Evolutionary conservation across 2,888 invertebrate genomes (phyloP).

Genomic region (Papilio protenor): DNA sequence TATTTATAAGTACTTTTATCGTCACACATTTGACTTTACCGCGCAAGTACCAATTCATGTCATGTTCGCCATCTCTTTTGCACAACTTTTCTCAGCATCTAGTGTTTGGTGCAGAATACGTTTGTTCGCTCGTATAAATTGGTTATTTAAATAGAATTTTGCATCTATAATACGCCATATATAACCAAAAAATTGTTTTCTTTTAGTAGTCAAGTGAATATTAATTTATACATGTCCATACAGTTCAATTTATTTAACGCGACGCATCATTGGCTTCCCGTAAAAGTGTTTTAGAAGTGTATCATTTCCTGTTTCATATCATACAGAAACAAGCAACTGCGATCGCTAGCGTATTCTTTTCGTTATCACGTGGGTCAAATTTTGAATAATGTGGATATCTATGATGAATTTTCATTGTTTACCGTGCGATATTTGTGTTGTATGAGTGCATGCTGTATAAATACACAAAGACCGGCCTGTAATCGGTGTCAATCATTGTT

Average conservation of each 20-base stretch:
- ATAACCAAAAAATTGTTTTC: slow-evolving; percentile 61
- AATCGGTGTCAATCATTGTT: slow-evolving; percentile 73
- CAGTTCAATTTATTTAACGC: slow-evolving; percentile 46
- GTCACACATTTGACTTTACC: slow-evolving; percentile 77
- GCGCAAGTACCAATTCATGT: slow-evolving; percentile 74
- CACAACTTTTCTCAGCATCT: slow-evolving; percentile 61
- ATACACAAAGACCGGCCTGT: slow-evolving; percentile 69
- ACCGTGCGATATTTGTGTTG: slow-evolving; percentile 47
- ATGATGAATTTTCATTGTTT: slow-evolving; percentile 54
- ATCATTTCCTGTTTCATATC: slow-evolving; percentile 81
- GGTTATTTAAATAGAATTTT: slow-evolving; percentile 74
- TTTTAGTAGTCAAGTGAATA: slow-evolving; percentile 57
- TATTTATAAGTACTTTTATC: slow-evolving; percentile 43
- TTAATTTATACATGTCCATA: slow-evolving; percentile 39
- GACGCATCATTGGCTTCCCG: slow-evolving; percentile 46
- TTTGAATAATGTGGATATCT: slow-evolving; percentile 67
- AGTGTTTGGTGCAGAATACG: slow-evolving; percentile 64
- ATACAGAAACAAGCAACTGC: slow-evolving; percentile 78
- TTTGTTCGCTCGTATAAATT: slow-evolving; percentile 75
- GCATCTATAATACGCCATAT: slow-evolving; percentile 80
- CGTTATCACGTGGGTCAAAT: slow-evolving; percentile 83
- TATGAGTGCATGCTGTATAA: slow-evolving; percentile 52
- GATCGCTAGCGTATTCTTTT: slow-evolving; percentile 77
- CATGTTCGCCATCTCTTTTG: slow-evolving; percentile 68
- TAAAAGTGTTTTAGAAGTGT: slow-evolving; percentile 70